Conservation (phyloP, 2,797 vertebrate genomes). For the Cynopterus sphinx region DNA sequence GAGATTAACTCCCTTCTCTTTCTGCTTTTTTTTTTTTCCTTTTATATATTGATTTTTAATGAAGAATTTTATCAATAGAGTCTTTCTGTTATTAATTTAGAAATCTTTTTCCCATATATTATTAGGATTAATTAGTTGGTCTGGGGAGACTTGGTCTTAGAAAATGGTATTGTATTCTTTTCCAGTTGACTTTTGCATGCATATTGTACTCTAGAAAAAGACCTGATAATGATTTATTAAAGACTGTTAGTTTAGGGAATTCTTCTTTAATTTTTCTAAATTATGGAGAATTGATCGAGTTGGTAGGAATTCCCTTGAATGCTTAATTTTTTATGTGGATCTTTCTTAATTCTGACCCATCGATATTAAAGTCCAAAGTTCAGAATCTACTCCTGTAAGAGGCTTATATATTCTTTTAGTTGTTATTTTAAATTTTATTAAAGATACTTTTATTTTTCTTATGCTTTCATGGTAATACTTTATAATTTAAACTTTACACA, state of each 20-base stretch:
- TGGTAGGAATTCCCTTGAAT: not conserved
- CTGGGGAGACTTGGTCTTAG: not conserved
- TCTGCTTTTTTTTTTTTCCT: not conserved
- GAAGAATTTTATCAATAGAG: not conserved
- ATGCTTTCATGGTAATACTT: not conserved
- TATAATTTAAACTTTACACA: slow-evolving; percentile 6
- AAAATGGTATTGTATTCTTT: not conserved
- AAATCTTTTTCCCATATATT: not conserved
- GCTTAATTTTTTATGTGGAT: not conserved
- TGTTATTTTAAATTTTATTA: slow-evolving; percentile 11
- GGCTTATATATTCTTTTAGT: not conserved
- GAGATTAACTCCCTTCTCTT: not conserved
- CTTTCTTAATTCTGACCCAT: not conserved
- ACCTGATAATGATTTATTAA: not conserved
- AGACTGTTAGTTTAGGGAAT: not conserved
- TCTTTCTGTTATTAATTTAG: not conserved
- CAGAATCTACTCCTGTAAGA: not conserved
- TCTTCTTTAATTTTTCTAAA: not conserved
- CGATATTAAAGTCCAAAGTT: not conserved
- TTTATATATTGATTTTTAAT: not conserved
- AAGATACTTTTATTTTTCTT: not conserved
- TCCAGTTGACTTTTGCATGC: not conserved
- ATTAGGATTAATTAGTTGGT: not conserved
- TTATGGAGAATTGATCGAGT: not conserved
- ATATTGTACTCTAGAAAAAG: not conserved